phyloP scores from a whole-genome alignment of 2,888 invertebrate species.

The Xanthia icteritia region DNA sequence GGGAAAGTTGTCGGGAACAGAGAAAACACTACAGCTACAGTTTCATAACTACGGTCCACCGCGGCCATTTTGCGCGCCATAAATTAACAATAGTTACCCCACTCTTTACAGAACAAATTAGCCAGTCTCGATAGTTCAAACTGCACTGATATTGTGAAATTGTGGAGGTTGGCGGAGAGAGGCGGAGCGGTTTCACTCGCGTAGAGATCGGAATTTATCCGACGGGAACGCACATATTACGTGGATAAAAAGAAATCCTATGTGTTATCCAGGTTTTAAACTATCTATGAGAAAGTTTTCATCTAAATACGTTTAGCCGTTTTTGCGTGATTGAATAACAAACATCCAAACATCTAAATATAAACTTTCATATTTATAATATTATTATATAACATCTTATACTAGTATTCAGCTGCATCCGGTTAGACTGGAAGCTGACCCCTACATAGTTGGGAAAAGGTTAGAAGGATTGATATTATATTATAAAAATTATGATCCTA shows the following conservation, averaged over 20 bases:
- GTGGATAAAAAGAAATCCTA: background rate
- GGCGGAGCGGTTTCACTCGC: conserved; percentile 24
- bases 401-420: too few relatives aligned
- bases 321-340: too few relatives aligned
- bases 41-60: conserved; percentile 51
- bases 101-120: conserved; percentile 74
- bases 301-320: background rate
- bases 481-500: too few relatives aligned
- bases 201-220: background rate
- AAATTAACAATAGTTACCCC: conserved; percentile 73
- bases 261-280: background rate
- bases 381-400: too few relatives aligned
- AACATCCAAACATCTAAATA: too few relatives aligned
- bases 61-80: conserved; percentile 58
- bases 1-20: conserved; percentile 43
- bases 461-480: too few relatives aligned
- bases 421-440: too few relatives aligned
- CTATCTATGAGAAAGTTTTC: too few relatives aligned
- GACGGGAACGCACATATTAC: background rate
- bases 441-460: too few relatives aligned
- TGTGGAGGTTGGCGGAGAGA: background rate
- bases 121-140: conserved; percentile 68
- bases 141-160: conserved; percentile 60
- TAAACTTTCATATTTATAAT: too few relatives aligned
- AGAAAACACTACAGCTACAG: conserved; percentile 47